phyloP scores from a whole-genome alignment of 2,797 vertebrate species.

The Xerus rutilus region DNA sequence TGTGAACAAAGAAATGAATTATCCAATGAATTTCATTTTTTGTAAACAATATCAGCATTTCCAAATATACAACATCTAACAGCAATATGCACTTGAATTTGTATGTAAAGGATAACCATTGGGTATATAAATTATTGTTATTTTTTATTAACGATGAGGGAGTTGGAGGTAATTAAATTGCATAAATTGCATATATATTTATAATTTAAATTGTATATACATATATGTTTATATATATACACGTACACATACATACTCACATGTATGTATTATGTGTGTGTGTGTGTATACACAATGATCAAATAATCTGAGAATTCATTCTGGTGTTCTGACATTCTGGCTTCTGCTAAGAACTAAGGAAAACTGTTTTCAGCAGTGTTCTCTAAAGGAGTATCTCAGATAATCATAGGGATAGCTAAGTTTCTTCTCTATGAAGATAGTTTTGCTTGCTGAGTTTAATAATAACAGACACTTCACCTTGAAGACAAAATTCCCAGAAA shows the following conservation, averaged over 20 bases:
- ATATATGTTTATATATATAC: too few relatives aligned
- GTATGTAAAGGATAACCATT: not conserved
- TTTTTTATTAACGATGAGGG: not conserved
- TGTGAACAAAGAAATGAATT: conserved; percentile 27
- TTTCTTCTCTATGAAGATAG: not conserved
- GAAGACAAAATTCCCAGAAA: conserved; percentile 16
- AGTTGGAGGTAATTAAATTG: not conserved
- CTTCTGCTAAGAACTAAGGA: not conserved
- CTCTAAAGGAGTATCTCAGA: not conserved
- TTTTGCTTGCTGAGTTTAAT: conserved; percentile 30
- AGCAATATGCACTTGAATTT: not conserved
- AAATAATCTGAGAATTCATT: not conserved
- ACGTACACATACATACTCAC: too few relatives aligned
- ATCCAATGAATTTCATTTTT: not conserved
- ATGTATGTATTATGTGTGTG: too few relatives aligned
- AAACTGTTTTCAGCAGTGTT: not conserved
- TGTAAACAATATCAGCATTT: not conserved
- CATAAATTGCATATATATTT: not conserved
- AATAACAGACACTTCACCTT: not conserved
- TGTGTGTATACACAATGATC: not conserved
- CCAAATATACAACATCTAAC: not conserved
- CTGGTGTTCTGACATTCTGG: not conserved
- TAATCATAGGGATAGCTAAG: not conserved
- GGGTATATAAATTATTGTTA: not conserved
- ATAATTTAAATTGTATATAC: too few relatives aligned